phyloP scores from a whole-genome alignment of 2,113 vertebrate genomes.

The Peromyscus maniculatus region DNA sequence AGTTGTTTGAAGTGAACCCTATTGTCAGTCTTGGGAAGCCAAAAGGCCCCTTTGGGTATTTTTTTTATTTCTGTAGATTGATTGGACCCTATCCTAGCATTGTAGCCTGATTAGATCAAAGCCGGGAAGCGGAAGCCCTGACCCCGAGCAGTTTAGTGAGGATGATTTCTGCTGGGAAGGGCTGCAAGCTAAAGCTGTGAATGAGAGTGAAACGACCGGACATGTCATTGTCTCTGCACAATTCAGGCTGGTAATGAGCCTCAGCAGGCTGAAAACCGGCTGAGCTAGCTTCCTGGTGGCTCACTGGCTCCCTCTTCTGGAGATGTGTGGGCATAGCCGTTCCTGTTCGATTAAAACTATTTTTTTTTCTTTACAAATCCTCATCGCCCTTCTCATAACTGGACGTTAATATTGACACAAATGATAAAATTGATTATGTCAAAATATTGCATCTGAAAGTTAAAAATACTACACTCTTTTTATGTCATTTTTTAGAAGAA shows the following conservation, averaged over 20 bases:
- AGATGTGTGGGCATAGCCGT: background rate
- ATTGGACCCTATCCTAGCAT: background rate
- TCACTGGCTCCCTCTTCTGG: constrained; percentile 76
- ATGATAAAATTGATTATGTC: background rate
- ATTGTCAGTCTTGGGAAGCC: background rate
- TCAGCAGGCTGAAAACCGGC: background rate
- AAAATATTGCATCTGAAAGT: background rate
- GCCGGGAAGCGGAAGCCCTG: background rate
- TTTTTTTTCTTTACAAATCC: background rate
- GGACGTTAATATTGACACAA: background rate
- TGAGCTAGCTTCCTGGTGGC: background rate
- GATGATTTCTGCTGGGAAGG: background rate
- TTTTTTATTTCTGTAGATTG: background rate
- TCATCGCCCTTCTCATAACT: background rate
- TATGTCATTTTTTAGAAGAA: background rate
- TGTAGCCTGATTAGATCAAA: background rate
- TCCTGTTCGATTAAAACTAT: background rate
- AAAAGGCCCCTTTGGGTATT: background rate
- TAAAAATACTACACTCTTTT: background rate
- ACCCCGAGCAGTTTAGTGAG: background rate
- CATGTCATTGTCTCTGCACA: background rate
- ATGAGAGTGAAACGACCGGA: background rate
- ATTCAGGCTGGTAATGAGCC: background rate
- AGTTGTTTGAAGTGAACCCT: background rate
- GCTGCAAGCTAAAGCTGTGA: background rate